Evolutionary conservation across 2,113 vertebrate genomes (phyloP).

Genomic region (Salvator merianae): DNA sequence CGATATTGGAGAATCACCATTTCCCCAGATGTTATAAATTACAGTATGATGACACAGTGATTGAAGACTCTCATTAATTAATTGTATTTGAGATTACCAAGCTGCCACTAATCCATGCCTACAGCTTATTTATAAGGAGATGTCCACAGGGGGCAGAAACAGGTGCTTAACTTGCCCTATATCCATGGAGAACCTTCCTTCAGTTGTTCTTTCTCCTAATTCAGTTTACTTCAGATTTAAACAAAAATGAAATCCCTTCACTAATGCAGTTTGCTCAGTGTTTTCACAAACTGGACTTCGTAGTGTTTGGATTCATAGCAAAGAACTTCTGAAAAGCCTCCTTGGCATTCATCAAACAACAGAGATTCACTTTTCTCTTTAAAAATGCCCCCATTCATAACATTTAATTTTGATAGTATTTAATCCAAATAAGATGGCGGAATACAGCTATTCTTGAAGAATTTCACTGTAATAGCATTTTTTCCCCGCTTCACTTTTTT

Average conservation of each 20-base stretch:
- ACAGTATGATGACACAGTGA: neutral
- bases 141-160: neutral
- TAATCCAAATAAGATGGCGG: too few species aligned
- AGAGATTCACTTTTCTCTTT: too few species aligned
- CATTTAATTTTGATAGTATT: too few species aligned
- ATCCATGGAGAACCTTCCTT: neutral
- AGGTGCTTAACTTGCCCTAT: neutral
- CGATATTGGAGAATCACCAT: neutral
- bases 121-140: neutral
- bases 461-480: conserved; percentile 35
- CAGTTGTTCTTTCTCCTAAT: neutral
- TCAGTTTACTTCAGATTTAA: neutral
- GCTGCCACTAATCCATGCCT: too few species aligned
- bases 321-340: too few species aligned
- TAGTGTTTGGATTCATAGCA: too few species aligned
- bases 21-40: neutral
- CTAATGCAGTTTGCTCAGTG: neutral
- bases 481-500: neutral
- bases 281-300: too few species aligned
- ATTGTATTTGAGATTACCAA: neutral
- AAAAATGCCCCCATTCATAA: too few species aligned
- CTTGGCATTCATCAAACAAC: too few species aligned
- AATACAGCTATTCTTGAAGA: neutral
- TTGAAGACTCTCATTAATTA: neutral
- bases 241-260: neutral